phyloP scores from a whole-genome alignment of 2,797 vertebrate genomes.

The Coilia nasus region DNA sequence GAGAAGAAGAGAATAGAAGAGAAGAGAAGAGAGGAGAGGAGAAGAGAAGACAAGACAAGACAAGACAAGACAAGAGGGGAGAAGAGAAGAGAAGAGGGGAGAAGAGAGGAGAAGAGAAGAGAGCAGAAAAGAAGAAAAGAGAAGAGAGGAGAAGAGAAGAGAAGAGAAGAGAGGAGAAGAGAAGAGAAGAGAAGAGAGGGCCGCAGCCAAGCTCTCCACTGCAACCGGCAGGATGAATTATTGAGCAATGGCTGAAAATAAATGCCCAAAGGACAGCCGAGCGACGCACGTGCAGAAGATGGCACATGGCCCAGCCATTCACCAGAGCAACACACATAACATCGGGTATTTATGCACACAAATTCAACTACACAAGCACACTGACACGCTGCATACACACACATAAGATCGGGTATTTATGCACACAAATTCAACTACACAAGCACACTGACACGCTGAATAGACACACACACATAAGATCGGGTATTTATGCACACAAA shows the following conservation, averaged over 20 bases:
- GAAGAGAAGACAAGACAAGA: not conserved
- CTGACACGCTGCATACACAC: not conserved
- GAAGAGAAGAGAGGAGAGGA: not conserved
- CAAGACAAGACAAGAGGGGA: not conserved
- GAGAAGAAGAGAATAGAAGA: not conserved
- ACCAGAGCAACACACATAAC: conserved; percentile 14
- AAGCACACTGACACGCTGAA: not conserved
- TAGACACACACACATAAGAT: conserved; percentile 3
- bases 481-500: not conserved
- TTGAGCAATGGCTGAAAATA: conserved; percentile 48
- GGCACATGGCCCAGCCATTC: conserved; percentile 40
- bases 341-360: not conserved
- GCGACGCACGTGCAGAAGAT: conserved; percentile 38
- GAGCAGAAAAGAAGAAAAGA: not conserved
- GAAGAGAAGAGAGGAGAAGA: not conserved
- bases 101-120: not conserved
- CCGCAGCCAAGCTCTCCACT: conserved; percentile 10
- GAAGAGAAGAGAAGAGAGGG: not conserved
- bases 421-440: not conserved
- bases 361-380: not conserved
- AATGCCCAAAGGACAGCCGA: conserved; percentile 39
- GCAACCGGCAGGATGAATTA: conserved; percentile 49
- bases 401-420: too few relatives aligned
- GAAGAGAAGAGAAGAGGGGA: not conserved
- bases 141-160: not conserved